phyloP scores from a whole-genome alignment of 1,140 invertebrate genomes.

The Drosophila jambulina region DNA sequence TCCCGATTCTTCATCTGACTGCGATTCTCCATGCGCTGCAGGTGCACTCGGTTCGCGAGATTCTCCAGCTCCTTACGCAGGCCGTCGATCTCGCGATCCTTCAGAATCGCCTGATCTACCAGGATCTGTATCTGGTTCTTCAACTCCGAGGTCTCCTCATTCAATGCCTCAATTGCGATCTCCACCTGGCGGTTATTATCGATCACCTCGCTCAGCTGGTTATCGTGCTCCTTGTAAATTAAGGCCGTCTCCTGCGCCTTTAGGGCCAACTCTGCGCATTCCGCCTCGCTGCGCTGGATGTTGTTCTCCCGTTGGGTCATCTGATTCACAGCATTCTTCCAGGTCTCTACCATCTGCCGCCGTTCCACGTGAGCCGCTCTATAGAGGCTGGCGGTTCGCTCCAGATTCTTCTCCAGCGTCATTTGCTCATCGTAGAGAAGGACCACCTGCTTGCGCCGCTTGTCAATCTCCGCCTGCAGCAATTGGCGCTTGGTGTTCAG shows the following conservation, averaged over 20 bases:
- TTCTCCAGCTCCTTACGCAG: conserved; percentile 74
- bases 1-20: conserved; percentile 43
- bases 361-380: conserved; percentile 76
- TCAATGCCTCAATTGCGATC: conserved; percentile 61
- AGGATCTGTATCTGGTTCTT: conserved; percentile 69
- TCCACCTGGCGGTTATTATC: conserved; percentile 78
- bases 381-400: conserved; percentile 75
- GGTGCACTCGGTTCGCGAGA: conserved; percentile 62
- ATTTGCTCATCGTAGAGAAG: conserved; percentile 77
- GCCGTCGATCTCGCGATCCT: conserved; percentile 70
- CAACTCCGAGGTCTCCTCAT: conserved; percentile 63
- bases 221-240: conserved; percentile 46
- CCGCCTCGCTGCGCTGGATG: conserved; percentile 62
- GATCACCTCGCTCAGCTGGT: conserved; percentile 64
- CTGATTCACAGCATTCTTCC: conserved; percentile 80
- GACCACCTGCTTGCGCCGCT: conserved; percentile 61
- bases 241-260: conserved; percentile 11
- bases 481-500: conserved; percentile 85
- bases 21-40: conserved; percentile 76
- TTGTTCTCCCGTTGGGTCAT: conserved; percentile 81
- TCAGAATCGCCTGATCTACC: conserved; percentile 52
- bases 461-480: conserved; percentile 80
- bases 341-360: conserved; percentile 80
- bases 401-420: conserved; percentile 77
- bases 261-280: conserved; percentile 34